phyloP scores from a whole-genome alignment of 2,797 vertebrate genomes.

The Hemibagrus guttatus region DNA sequence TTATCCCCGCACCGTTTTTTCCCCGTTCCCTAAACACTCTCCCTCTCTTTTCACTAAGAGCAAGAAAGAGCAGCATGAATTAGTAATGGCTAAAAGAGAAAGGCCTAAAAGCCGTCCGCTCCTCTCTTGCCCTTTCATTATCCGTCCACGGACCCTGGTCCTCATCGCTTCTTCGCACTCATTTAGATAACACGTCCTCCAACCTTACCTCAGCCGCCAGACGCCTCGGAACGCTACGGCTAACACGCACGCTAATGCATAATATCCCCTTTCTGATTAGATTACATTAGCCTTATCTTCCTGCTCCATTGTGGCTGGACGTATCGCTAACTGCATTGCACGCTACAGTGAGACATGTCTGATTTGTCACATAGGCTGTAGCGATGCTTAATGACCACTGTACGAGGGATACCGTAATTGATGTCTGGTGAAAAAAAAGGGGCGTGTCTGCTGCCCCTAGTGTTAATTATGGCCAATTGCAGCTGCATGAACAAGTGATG shows the following conservation, averaged over 20 bases:
- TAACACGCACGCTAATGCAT: constrained; percentile 79
- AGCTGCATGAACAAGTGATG: not conserved
- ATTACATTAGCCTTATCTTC: constrained; percentile 80
- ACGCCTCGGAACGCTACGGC: constrained; percentile 66
- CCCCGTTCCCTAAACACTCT: constrained; percentile 72
- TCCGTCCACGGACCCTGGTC: constrained; percentile 71
- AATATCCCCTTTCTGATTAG: constrained; percentile 82
- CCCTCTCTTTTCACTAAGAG: constrained; percentile 54
- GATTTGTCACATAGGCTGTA: constrained; percentile 36
- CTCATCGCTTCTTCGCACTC: constrained; percentile 80
- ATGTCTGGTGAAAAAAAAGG: not conserved
- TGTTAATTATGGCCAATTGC: constrained; percentile 25
- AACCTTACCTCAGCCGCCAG: constrained; percentile 69
- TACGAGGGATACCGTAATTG: constrained; percentile 19
- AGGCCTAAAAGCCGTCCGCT: constrained; percentile 80
- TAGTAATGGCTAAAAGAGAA: constrained; percentile 83
- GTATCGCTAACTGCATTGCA: constrained; percentile 65
- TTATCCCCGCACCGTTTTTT: constrained; percentile 80
- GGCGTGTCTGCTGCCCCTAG: constrained; percentile 23
- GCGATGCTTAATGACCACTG: constrained; percentile 12
- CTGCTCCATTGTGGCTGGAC: constrained; percentile 76
- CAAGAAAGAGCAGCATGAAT: constrained; percentile 81
- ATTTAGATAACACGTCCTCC: constrained; percentile 81
- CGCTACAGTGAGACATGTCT: constrained; percentile 38
- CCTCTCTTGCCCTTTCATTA: constrained; percentile 75